phyloP scores from a whole-genome alignment of 2,888 invertebrate species.

The Camptogramma bilineatum region DNA sequence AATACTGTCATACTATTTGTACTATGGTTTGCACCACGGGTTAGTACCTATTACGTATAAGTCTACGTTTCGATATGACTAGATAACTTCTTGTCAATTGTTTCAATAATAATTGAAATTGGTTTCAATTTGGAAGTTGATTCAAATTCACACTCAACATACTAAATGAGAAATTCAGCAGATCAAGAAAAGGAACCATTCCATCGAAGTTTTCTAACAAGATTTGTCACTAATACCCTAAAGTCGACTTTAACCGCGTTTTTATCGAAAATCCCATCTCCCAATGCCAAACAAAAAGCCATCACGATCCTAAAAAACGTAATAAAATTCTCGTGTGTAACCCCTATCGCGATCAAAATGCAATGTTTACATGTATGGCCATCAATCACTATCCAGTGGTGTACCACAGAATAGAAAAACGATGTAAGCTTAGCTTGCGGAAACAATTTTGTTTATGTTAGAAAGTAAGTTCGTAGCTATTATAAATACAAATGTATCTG shows the following conservation, averaged over 20 bases:
- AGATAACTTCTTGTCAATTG: no score
- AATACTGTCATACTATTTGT: no score
- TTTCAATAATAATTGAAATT: no score
- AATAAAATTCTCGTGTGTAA: constrained; percentile 53
- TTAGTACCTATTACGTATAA: no score
- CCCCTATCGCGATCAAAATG: constrained; percentile 65
- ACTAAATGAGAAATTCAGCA: no score
- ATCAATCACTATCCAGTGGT: constrained; percentile 64
- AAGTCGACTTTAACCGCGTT: background rate
- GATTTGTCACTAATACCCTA: background rate
- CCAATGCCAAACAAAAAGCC: constrained; percentile 49
- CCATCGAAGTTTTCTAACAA: background rate
- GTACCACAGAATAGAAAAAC: background rate
- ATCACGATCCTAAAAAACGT: constrained; percentile 39
- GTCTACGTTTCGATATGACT: no score
- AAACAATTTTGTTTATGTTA: background rate
- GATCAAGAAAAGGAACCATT: no score
- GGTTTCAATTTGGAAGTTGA: no score
- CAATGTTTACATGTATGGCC: constrained; percentile 61
- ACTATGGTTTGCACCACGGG: no score
- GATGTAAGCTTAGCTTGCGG: constrained; percentile 4
- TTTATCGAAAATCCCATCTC: constrained; percentile 33
- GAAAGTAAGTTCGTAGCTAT: background rate
- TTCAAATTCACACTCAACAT: no score
- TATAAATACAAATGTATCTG: no score